These are phyloP conservation scores for Pachypeltis micranthus DNA, from an alignment of 1,140 invertebrate species.

Conservation along the genomic window DNA sequence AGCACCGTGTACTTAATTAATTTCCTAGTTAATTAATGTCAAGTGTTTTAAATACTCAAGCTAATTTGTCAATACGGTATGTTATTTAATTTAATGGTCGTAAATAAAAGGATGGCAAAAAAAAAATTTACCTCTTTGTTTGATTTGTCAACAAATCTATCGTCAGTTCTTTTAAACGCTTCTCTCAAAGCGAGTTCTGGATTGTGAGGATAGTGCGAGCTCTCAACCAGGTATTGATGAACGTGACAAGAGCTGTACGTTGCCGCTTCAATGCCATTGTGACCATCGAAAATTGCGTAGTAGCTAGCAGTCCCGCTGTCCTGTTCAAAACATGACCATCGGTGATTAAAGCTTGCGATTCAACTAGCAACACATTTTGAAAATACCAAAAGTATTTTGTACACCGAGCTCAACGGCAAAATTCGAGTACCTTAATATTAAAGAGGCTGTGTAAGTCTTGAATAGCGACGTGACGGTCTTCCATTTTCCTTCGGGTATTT, in stretches of 20 bases:
- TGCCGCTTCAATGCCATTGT: slow-evolving; percentile 83
- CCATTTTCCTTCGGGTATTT: slow-evolving; percentile 72
- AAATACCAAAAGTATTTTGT: too few relatives aligned
- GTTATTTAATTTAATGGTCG: too few relatives aligned
- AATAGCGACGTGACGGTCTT: slow-evolving; percentile 70
- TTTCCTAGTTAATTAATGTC: too few relatives aligned
- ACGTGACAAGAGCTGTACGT: slow-evolving; percentile 76
- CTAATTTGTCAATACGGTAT: too few relatives aligned
- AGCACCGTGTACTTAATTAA: too few relatives aligned
- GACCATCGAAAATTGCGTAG: slow-evolving; percentile 93
- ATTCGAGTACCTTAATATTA: slow-evolving; percentile 49
- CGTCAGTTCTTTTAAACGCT: slow-evolving; percentile 74
- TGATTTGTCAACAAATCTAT: slow-evolving; percentile 62
- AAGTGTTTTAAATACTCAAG: too few relatives aligned
- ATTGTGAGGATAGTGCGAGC: slow-evolving; percentile 51
- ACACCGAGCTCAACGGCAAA: too few relatives aligned
- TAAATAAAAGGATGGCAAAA: too few relatives aligned
- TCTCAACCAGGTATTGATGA: slow-evolving; percentile 71
- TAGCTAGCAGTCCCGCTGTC: slow-evolving; percentile 49
- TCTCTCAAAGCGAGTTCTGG: slow-evolving; percentile 59
- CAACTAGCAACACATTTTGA: too few relatives aligned
- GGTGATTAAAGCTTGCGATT: background rate
- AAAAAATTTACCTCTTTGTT: slow-evolving; percentile 48
- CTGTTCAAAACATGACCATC: background rate
- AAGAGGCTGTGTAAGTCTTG: slow-evolving; percentile 57